Evolutionary conservation across 2,888 invertebrate species (phyloP).

Genomic region (Lasioglossum figueresi): DNA sequence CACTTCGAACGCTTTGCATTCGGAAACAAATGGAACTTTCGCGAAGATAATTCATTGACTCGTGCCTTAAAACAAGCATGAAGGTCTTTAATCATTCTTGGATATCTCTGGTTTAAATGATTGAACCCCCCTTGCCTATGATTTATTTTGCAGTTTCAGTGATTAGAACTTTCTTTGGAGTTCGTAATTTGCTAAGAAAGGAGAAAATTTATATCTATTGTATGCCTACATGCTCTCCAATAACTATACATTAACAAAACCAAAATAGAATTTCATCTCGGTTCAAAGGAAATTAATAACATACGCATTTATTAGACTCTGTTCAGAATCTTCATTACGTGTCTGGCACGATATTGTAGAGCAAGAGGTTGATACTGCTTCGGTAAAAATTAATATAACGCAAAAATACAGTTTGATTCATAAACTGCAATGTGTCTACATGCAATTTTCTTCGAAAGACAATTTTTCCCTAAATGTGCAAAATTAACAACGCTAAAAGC

Average conservation of each 20-base stretch:
- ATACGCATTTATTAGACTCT: no score
- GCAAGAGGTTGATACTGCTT: not conserved
- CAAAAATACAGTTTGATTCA: not conserved
- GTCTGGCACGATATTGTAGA: no score
- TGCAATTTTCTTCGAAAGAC: not conserved
- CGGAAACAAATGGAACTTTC: slow-evolving; percentile 31
- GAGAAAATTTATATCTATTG: no score
- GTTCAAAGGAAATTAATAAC: no score
- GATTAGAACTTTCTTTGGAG: no score
- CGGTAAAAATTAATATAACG: not conserved
- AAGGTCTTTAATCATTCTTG: not conserved
- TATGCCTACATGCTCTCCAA: no score
- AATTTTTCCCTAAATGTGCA: not conserved
- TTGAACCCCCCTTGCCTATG: not conserved
- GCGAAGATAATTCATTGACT: not conserved
- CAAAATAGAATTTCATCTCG: no score
- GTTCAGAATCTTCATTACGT: no score
- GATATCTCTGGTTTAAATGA: not conserved
- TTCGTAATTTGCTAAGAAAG: no score
- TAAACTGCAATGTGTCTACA: not conserved
- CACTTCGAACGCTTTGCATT: slow-evolving; percentile 61
- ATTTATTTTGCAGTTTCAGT: no score
- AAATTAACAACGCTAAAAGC: not conserved
- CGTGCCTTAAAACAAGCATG: not conserved
- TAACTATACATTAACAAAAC: no score